phyloP scores from a whole-genome alignment of 2,797 vertebrate genomes.

The Chaetophractus vellerosus region DNA sequence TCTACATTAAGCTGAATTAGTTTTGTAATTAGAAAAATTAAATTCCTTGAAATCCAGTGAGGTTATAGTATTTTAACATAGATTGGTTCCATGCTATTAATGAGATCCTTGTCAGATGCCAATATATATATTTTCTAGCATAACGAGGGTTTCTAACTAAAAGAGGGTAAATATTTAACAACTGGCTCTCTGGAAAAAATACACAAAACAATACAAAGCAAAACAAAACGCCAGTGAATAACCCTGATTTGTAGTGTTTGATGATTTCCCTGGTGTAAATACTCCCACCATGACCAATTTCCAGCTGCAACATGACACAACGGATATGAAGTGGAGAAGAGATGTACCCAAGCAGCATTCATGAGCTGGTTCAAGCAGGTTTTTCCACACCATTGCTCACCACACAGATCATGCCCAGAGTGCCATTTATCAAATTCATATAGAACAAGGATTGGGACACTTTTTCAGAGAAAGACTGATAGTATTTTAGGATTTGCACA shows the following conservation, averaged over 20 bases:
- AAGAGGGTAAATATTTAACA: neutral
- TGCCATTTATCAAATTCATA: neutral
- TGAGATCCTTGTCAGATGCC: neutral
- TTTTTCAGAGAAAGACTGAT: neutral
- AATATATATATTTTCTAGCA: neutral
- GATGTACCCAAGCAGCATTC: neutral
- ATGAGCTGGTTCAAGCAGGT: neutral
- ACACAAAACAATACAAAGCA: neutral
- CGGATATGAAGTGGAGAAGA: neutral
- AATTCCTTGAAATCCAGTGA: neutral
- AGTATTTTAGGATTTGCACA: neutral
- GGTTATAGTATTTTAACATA: neutral
- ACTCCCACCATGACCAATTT: neutral
- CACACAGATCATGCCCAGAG: neutral
- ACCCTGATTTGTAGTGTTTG: neutral
- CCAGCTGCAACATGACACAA: neutral
- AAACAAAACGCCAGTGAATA: neutral
- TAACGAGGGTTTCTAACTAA: neutral
- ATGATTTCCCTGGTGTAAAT: neutral
- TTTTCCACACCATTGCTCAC: neutral
- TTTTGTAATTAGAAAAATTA: slow-evolving; percentile 28
- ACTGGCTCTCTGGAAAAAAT: neutral
- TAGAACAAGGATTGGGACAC: neutral
- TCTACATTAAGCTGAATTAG: neutral
- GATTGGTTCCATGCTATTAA: neutral